Percentiles rank a stretch among this genome's conserved stretches.
These are phyloP conservation scores for Chaunax sp. DNA, from an alignment of 2,797 vertebrate species.

Conservation along the genomic window DNA sequence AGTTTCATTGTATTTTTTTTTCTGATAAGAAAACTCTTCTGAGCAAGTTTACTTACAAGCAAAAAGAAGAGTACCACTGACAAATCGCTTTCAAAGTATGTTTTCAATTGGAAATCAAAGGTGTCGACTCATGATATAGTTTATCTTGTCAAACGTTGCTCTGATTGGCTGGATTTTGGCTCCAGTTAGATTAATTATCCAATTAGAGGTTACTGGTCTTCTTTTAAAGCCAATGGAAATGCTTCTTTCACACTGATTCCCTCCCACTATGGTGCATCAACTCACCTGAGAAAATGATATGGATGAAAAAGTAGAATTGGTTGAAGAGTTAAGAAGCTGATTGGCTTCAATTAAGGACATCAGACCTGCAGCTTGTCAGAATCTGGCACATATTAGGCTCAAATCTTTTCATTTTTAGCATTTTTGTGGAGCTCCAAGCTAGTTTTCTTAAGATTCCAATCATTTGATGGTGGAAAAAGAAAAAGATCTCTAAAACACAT, in stretches of 20 bases:
- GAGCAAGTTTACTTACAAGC: conserved; percentile 15
- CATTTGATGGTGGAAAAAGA: no score
- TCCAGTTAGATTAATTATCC: conserved; percentile 59
- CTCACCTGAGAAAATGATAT: conserved; percentile 32
- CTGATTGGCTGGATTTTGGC: conserved; percentile 54
- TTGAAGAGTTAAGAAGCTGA: conserved; percentile 1
- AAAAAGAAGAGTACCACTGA: conserved; percentile 17
- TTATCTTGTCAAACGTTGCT: conserved; percentile 6
- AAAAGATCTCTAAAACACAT: no score
- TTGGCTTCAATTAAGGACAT: conserved; percentile 21
- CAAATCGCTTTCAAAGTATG: conserved; percentile 7
- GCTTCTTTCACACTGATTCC: background rate
- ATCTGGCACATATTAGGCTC: background rate
- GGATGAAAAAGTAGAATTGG: background rate
- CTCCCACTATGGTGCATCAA: conserved; percentile 15
- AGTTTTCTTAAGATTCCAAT: no score
- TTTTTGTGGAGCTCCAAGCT: no score
- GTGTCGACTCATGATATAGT: conserved; percentile 1
- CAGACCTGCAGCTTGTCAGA: conserved; percentile 13
- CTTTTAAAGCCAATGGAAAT: conserved; percentile 42
- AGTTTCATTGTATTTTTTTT: background rate
- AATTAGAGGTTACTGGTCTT: conserved; percentile 39
- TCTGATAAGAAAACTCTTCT: background rate
- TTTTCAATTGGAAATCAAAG: conserved; percentile 44
- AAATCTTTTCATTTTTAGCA: background rate